These are phyloP conservation scores for Onychorhynchus coronatus DNA, from an alignment of 2,113 vertebrate species.

Conservation along the genomic window DNA sequence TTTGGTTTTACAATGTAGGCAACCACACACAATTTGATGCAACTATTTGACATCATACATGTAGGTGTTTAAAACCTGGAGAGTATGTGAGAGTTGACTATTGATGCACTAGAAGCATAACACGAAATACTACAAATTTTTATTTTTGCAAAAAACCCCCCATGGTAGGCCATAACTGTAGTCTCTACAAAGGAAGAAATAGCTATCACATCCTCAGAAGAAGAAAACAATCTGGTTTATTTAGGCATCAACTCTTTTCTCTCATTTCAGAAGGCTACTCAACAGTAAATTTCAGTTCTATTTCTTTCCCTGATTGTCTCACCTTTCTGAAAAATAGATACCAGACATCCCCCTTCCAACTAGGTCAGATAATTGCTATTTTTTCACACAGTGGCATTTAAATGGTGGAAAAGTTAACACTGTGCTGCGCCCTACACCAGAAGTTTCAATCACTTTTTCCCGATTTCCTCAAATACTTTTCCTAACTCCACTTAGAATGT, in stretches of 20 bases:
- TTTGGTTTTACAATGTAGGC: background rate
- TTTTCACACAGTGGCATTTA: background rate
- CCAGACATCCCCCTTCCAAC: background rate
- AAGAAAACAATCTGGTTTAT: background rate
- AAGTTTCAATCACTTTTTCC: background rate
- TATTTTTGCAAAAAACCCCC: background rate
- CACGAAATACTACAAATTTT: background rate
- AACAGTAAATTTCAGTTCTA: background rate
- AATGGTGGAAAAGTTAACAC: background rate
- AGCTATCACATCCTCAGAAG: background rate
- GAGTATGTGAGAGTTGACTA: background rate
- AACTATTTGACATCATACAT: background rate
- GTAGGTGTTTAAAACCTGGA: background rate
- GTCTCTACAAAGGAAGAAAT: background rate
- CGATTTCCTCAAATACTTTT: background rate
- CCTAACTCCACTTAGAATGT: background rate
- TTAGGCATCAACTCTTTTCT: background rate
- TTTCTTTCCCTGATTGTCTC: background rate
- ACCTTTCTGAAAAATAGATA: background rate
- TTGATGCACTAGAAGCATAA: background rate
- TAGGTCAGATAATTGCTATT: background rate
- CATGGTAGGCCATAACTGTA: background rate
- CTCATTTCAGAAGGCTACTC: background rate
- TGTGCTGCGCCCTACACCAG: background rate
- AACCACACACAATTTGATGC: background rate